Evolutionary conservation across 2,888 invertebrate genomes (phyloP).

Genomic region (Physocephala rufipes): DNA sequence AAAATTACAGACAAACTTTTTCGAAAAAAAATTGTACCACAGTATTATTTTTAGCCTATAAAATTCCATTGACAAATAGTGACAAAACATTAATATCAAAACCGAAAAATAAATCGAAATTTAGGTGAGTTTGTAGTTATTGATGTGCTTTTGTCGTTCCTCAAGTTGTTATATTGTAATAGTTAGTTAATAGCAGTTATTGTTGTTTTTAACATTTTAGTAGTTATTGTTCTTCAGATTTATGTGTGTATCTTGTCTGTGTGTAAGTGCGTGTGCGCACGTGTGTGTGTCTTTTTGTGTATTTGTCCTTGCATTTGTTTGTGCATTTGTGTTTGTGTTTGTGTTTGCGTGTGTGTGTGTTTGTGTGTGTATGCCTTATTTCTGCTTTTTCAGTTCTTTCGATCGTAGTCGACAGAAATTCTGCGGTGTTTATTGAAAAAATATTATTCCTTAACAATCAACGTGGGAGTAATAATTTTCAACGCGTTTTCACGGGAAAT

Average conservation of each 20-base stretch:
- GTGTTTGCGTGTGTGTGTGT: slow-evolving; percentile 37
- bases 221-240: neutral
- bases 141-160: neutral
- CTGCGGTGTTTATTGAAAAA: no score
- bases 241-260: slow-evolving; percentile 15
- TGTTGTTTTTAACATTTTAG: slow-evolving; percentile 2
- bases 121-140: slow-evolving; percentile 69
- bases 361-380: neutral
- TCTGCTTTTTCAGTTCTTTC: neutral
- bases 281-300: no score
- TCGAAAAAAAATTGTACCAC: no score
- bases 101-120: slow-evolving; percentile 87
- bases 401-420: neutral
- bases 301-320: no score
- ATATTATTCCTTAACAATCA: no score
- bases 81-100: no score
- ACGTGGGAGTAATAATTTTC: no score
- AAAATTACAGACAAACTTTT: no score
- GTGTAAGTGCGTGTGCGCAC: no score
- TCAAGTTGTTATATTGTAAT: neutral
- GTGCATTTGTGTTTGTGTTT: neutral
- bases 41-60: no score
- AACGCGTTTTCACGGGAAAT: no score
- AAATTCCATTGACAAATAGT: no score
- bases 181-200: neutral